Conservation (phyloP, 2,113 vertebrate species). For the Antennarius striatus region DNA sequence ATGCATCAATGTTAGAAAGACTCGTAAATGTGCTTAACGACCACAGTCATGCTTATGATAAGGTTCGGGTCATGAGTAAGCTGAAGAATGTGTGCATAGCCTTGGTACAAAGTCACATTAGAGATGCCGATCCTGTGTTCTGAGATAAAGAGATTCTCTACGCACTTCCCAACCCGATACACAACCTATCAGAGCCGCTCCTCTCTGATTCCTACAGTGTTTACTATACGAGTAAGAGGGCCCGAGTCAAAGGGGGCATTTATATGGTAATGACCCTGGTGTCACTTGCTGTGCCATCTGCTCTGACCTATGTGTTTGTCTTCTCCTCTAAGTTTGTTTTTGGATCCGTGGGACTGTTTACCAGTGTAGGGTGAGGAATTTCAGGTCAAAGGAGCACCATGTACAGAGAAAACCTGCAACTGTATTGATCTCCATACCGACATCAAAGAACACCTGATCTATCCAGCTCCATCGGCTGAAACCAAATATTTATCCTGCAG, state of each 20-base stretch:
- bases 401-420: slow-evolving; percentile 58
- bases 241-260: slow-evolving; percentile 62
- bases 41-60: too few relatives aligned
- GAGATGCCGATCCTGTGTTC: neutral
- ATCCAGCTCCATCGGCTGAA: slow-evolving; percentile 32
- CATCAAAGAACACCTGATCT: slow-evolving; percentile 64
- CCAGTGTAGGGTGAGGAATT: slow-evolving; percentile 64
- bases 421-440: slow-evolving; percentile 58
- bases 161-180: neutral
- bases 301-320: slow-evolving; percentile 59
- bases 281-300: slow-evolving; percentile 45
- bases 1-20: too few relatives aligned
- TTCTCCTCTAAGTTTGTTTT: slow-evolving; percentile 63
- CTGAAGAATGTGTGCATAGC: too few relatives aligned
- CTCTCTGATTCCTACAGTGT: slow-evolving; percentile 20
- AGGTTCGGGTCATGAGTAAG: too few relatives aligned
- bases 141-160: neutral
- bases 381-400: slow-evolving; percentile 64
- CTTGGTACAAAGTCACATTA: neutral
- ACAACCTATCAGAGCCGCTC: neutral
- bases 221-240: slow-evolving; percentile 36
- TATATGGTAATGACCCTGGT: slow-evolving; percentile 57
- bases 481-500: slow-evolving; percentile 66
- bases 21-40: too few relatives aligned
- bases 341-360: slow-evolving; percentile 72